Conservation (phyloP, 2,797 vertebrate species). For the Myripristis murdjan region DNA sequence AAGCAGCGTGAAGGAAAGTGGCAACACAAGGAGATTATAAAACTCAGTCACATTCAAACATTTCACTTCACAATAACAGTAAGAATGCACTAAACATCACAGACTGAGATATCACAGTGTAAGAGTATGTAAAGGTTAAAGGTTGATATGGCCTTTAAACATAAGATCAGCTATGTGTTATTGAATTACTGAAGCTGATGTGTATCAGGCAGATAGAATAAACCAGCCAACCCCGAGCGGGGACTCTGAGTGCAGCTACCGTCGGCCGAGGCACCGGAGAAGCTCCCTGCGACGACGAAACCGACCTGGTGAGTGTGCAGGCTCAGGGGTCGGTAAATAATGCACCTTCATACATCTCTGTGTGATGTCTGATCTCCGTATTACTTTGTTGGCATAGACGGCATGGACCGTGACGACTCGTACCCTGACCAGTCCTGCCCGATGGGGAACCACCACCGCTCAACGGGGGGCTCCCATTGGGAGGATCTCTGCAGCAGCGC, state of each 20-base stretch:
- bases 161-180: conserved; percentile 35
- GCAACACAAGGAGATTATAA: no score
- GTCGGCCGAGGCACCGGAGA: conserved; percentile 81
- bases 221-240: conserved; percentile 89
- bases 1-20: no score
- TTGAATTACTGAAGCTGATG: conserved; percentile 84
- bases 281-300: conserved; percentile 84
- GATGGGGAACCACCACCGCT: conserved; percentile 84
- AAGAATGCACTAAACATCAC: not conserved
- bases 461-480: conserved; percentile 78
- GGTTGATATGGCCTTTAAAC: not conserved
- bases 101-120: not conserved
- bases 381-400: conserved; percentile 76
- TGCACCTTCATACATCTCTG: not conserved
- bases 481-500: conserved; percentile 87
- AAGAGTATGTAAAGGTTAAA: not conserved
- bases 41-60: no score
- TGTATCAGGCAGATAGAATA: conserved; percentile 94
- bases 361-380: not conserved
- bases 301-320: conserved; percentile 88
- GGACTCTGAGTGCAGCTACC: conserved; percentile 89
- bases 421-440: conserved; percentile 86
- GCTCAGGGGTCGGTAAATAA: not conserved
- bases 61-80: no score
- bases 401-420: conserved; percentile 85